A percentile compares a stretch with the other conserved stretches of the same genome.
Conservation (phyloP, 2,797 vertebrate species). For the Myioborus melanocephalus region DNA sequence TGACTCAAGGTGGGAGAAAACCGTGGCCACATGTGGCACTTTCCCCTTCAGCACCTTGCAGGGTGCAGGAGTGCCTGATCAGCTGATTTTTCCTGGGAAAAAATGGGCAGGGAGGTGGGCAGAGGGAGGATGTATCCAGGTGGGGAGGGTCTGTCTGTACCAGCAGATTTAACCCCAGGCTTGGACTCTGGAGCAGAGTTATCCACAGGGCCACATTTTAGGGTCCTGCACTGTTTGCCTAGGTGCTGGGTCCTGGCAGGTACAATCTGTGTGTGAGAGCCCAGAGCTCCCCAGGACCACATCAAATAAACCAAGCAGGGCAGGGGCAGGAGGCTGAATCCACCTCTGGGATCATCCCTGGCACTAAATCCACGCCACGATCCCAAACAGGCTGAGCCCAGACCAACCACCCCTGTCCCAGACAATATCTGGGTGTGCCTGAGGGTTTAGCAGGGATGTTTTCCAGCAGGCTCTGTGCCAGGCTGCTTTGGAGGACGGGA, state of each 20-base stretch:
- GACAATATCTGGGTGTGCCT: neutral
- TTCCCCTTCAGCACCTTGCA: neutral
- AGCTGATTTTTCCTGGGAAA: neutral
- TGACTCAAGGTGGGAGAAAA: neutral
- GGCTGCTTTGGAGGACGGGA: neutral
- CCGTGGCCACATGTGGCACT: neutral
- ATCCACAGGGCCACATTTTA: neutral
- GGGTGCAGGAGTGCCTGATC: neutral
- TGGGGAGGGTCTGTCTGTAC: neutral
- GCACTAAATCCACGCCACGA: fast-evolving
- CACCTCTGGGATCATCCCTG: neutral
- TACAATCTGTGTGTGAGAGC: neutral
- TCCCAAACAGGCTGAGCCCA: neutral
- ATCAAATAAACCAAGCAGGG: neutral
- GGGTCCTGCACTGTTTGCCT: neutral
- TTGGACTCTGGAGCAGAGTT: neutral
- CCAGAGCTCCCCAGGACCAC: neutral
- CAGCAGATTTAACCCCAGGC: neutral
- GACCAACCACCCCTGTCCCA: neutral
- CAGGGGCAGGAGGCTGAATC: neutral
- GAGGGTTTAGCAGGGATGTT: neutral
- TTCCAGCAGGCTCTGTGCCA: slow-evolving; percentile 3
- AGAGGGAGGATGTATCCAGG: neutral
- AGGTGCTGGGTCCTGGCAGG: neutral
- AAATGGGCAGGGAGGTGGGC: neutral